A percentile compares a stretch with the other conserved stretches of the same genome.
Conservation (phyloP, 2,113 vertebrate genomes). For the Oryctolagus cuniculus region DNA sequence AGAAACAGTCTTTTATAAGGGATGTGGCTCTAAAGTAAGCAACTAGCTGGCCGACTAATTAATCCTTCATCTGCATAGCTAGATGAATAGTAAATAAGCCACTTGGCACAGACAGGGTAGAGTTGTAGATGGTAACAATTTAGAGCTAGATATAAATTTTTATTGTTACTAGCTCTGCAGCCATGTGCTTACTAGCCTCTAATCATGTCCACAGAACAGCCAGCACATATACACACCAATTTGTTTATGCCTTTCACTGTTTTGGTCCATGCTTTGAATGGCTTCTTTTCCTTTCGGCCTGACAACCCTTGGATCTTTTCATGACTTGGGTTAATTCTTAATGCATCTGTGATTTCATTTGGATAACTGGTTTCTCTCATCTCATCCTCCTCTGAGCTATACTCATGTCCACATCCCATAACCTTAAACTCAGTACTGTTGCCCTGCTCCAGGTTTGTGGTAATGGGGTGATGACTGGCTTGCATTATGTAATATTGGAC, state of each 20-base stretch:
- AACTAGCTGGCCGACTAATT: not conserved
- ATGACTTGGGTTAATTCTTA: not conserved
- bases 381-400: not conserved
- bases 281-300: not conserved
- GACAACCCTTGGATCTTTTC: not conserved
- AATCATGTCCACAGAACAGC: not conserved
- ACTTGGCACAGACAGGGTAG: not conserved
- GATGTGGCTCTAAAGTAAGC: not conserved
- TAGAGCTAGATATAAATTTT: not conserved
- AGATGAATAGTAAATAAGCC: slow-evolving; percentile 27
- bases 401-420: not conserved
- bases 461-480: not conserved
- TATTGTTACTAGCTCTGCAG: not conserved
- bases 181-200: not conserved
- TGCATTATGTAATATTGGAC: not conserved
- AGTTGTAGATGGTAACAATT: not conserved
- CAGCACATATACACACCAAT: not conserved
- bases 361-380: not conserved
- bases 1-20: slow-evolving; percentile 25
- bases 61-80: not conserved
- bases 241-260: not conserved
- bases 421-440: not conserved
- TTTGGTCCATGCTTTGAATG: not conserved
- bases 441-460: not conserved
- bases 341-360: not conserved